A percentile compares a stretch with the other conserved stretches of the same genome.
phyloP scores from a whole-genome alignment of 1,140 invertebrate genomes.

The Sipha flava region DNA sequence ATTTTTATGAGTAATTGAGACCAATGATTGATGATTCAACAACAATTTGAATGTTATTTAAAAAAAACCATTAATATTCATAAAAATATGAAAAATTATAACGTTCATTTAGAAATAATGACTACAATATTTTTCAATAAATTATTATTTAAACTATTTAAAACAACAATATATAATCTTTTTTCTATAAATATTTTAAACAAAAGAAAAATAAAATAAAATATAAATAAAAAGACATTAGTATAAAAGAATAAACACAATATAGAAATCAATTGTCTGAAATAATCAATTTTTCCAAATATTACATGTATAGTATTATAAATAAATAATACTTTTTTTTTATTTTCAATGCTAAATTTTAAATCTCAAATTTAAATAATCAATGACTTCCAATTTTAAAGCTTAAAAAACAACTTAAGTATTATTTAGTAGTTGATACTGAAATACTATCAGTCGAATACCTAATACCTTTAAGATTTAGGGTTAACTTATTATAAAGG shows the following conservation, averaged over 20 bases:
- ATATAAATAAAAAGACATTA: not conserved
- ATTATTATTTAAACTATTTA: not conserved
- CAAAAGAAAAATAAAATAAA: not conserved
- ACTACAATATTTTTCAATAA: not conserved
- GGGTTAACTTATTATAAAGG: no score
- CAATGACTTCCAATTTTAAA: no score
- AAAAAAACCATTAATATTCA: not conserved
- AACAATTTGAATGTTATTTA: no score
- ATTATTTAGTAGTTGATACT: no score
- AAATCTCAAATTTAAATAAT: no score
- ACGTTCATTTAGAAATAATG: not conserved
- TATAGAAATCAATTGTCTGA: not conserved
- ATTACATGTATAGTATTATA: not conserved
- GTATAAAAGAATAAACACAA: not conserved
- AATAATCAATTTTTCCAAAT: not conserved
- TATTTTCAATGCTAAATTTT: no score
- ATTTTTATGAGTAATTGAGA: no score
- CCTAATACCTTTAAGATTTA: no score
- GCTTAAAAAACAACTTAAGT: no score
- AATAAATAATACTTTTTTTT: not conserved
- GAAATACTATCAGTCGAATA: no score
- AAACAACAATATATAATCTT: not conserved
- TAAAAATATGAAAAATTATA: not conserved
- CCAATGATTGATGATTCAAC: no score
- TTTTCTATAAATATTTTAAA: not conserved